phyloP scores from a whole-genome alignment of 2,888 invertebrate genomes.

The Euzophera pinguis region DNA sequence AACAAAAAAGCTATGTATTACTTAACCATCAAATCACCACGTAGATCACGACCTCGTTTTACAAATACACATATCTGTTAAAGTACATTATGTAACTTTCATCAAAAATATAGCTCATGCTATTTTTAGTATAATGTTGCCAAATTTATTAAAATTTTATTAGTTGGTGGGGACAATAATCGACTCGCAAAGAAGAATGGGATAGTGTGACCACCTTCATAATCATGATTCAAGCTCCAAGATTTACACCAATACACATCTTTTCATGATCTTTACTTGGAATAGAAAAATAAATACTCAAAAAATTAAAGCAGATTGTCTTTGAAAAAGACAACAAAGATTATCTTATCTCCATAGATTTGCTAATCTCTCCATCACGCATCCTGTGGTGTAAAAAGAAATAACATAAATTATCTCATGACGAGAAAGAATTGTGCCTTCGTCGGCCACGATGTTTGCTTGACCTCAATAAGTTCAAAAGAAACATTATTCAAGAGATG shows the following conservation, averaged over 20 bases:
- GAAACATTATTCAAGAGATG: not conserved
- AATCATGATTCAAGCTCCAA: no score
- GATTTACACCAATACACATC: no score
- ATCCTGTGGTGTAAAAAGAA: not conserved
- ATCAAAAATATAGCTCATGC: not conserved
- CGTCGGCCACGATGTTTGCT: not conserved
- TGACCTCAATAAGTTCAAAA: not conserved
- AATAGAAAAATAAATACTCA: no score
- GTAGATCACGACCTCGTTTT: conserved; percentile 5
- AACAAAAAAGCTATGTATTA: not conserved
- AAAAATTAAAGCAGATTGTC: no score
- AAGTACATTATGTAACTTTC: not conserved
- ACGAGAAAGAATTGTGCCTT: not conserved
- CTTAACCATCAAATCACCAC: not conserved
- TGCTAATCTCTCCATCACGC: not conserved
- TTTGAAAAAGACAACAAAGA: no score
- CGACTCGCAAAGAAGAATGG: no score
- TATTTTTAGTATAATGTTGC: not conserved
- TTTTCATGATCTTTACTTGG: no score
- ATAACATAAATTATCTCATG: not conserved
- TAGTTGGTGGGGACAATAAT: no score
- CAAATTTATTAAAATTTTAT: no score
- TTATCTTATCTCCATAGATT: no score
- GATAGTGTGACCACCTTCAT: no score
- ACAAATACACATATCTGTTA: not conserved